Evolutionary conservation across 2,113 vertebrate genomes (phyloP).

Genomic region (Tylochromis polylepis): DNA sequence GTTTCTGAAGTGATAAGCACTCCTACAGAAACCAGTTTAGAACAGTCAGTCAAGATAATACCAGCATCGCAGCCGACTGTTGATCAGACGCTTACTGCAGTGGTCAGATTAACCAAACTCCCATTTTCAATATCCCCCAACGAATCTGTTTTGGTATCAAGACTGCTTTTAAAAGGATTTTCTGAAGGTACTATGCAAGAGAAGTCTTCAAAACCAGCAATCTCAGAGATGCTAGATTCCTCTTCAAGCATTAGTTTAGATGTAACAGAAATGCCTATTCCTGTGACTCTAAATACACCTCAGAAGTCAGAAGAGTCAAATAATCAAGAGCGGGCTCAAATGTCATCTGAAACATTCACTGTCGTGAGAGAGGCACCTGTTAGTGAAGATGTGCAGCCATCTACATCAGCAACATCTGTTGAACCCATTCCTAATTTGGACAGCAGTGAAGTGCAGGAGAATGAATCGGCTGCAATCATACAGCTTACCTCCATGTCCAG

Average conservation of each 20-base stretch:
- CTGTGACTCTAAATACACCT: neutral
- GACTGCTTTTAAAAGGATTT: neutral
- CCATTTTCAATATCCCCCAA: conserved; percentile 1
- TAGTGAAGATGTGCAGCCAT: neutral
- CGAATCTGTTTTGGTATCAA: neutral
- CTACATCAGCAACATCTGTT: neutral
- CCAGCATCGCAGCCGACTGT: neutral
- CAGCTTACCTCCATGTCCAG: neutral
- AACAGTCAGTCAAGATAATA: neutral
- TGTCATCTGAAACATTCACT: neutral
- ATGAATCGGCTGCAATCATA: neutral
- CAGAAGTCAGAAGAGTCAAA: neutral
- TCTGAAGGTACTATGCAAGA: neutral
- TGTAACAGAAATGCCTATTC: neutral
- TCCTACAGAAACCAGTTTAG: neutral
- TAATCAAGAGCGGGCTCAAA: neutral
- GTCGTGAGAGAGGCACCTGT: neutral
- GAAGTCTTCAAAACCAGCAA: neutral
- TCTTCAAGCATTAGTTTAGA: neutral
- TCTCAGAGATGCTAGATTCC: neutral
- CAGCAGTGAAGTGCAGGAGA: neutral
- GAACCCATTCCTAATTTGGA: neutral
- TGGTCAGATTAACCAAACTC: conserved; percentile 39
- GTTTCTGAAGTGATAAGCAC: neutral
- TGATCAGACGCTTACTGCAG: neutral